These are phyloP conservation scores for Sebastes itinus DNA, from an alignment of 2,797 vertebrate genomes.

Conservation along the genomic window DNA sequence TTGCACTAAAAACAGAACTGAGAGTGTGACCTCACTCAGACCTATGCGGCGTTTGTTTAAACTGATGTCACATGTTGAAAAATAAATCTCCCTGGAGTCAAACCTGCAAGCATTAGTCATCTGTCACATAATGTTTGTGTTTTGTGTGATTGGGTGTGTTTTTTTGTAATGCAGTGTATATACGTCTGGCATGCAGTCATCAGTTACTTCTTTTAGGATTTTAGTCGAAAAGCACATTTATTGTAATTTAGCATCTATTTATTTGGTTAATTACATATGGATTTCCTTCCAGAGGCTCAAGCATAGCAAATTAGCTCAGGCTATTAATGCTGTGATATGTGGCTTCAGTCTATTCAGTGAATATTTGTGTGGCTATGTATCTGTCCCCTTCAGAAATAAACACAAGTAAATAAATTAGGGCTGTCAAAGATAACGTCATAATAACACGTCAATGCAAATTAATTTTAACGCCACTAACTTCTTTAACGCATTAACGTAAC, in stretches of 20 bases:
- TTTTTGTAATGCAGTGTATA: neutral
- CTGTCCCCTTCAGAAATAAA: conserved; percentile 22
- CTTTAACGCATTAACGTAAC: no score
- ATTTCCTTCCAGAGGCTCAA: neutral
- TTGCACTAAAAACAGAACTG: conserved; percentile 67
- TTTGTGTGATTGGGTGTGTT: neutral
- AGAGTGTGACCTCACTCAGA: conserved; percentile 54
- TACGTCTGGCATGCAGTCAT: neutral
- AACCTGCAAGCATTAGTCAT: conserved; percentile 25
- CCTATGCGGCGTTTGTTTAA: conserved; percentile 40
- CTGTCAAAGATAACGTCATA: no score
- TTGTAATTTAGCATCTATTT: neutral
- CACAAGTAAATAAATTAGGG: conserved; percentile 31
- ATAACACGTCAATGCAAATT: no score
- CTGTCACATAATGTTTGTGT: conserved; percentile 32
- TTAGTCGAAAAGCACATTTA: neutral
- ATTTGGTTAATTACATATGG: neutral
- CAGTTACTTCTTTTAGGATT: neutral
- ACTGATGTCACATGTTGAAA: conserved; percentile 37
- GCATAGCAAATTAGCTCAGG: conserved; percentile 1
- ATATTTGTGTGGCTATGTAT: conserved; percentile 5
- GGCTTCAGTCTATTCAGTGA: neutral
- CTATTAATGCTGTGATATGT: conserved; percentile 14
- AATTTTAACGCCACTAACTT: no score
- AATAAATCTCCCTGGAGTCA: conserved; percentile 22